phyloP scores from a whole-genome alignment of 1,140 invertebrate genomes.

The Saccostrea glomerata region DNA sequence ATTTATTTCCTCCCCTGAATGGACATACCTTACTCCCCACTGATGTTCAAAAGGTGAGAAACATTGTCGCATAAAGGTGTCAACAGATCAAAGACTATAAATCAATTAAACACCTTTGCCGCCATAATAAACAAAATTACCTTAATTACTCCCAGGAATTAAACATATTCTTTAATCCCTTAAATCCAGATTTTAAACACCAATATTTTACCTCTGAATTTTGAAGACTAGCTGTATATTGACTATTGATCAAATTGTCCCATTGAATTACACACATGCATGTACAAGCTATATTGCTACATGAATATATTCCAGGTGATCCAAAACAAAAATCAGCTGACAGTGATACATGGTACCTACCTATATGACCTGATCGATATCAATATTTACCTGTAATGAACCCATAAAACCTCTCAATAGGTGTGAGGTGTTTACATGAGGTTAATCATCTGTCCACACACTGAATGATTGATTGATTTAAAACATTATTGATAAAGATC shows the following conservation, averaged over 20 bases:
- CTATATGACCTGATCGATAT: background rate
- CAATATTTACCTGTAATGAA: conserved; percentile 32
- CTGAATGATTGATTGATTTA: background rate
- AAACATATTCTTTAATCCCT: background rate
- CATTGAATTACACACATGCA: too few relatives aligned
- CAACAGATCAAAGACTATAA: background rate
- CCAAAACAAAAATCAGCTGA: background rate
- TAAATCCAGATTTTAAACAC: background rate
- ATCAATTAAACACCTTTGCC: conserved; percentile 3
- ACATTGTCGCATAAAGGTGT: background rate
- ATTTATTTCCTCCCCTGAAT: background rate
- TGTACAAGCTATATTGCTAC: background rate
- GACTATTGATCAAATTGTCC: too few relatives aligned
- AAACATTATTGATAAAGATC: background rate
- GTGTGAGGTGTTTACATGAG: conserved; percentile 3
- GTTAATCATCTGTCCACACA: background rate
- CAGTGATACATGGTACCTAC: background rate
- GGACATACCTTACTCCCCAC: background rate
- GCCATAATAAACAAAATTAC: background rate
- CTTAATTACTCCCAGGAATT: background rate
- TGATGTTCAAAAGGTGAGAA: background rate
- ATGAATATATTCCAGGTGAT: background rate
- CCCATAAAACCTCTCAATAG: background rate
- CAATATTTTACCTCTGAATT: background rate
- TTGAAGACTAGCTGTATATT: too few relatives aligned